phyloP scores from a whole-genome alignment of 2,888 invertebrate species.

The Cynaeus angustus region DNA sequence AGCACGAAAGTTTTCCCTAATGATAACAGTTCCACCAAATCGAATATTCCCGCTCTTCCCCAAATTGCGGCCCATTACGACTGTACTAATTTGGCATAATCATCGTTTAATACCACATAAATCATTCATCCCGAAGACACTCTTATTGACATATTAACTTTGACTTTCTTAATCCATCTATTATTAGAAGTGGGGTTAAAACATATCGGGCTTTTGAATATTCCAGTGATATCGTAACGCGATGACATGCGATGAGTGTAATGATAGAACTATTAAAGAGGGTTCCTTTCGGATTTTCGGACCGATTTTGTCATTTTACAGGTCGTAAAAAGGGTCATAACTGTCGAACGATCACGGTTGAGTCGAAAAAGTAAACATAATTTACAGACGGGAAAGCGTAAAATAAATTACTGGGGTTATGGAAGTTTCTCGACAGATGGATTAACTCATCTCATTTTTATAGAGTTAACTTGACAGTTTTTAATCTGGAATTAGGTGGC shows the following conservation, averaged over 20 bases:
- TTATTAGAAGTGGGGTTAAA: slow-evolving; percentile 41
- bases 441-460: slow-evolving; percentile 14
- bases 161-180: slow-evolving; percentile 50
- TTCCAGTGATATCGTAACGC: slow-evolving; percentile 18
- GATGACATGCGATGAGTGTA: slow-evolving; percentile 37
- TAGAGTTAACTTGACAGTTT: slow-evolving; percentile 7
- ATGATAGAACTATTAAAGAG: slow-evolving; percentile 28
- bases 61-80: slow-evolving; percentile 62
- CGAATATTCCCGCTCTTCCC: slow-evolving; percentile 11
- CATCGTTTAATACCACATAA: slow-evolving; percentile 69
- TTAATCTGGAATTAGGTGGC: slow-evolving; percentile 4
- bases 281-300: slow-evolving; percentile 24
- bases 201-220: slow-evolving; percentile 41
- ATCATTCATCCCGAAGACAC: slow-evolving; percentile 65
- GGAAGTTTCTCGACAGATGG: slow-evolving; percentile 18
- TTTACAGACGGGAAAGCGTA: slow-evolving; percentile 13
- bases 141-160: slow-evolving; percentile 66
- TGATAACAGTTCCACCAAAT: slow-evolving; percentile 8
- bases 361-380: slow-evolving; percentile 24
- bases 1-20: slow-evolving; percentile 4
- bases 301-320: slow-evolving; percentile 29
- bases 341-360: slow-evolving; percentile 21
- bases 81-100: slow-evolving; percentile 69
- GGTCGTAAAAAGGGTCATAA: slow-evolving; percentile 26
- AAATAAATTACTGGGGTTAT: slow-evolving; percentile 20